Base-by-base conservation (phyloP, 2,888 invertebrate species). In the Serrognathus titanus region DNA sequence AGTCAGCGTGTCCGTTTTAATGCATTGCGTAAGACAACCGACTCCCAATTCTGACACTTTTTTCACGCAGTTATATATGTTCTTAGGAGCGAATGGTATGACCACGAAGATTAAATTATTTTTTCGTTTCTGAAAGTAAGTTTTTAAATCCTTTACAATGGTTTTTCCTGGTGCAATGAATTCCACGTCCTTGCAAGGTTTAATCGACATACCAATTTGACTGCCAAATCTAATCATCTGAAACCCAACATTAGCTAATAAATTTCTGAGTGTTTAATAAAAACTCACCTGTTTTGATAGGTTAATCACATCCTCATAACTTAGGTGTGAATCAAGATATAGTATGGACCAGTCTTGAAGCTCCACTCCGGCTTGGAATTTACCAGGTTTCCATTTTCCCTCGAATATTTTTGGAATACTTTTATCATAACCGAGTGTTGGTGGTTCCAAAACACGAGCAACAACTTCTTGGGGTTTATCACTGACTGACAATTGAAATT, bases 401-500 rank as follows among this genome's bases (percentile, higher is more conserved):
- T 65, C 81, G 0, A 2, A 61, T 69, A 78, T 76, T 1, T 0
- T 46, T 1, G 71, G 69, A 0, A 4, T 16, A 2, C 58, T 66
- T 5, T 81, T 78, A n/a, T 78, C 78, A 69, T 94, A 91, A 51
- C 84, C 80, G 48, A 98, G 75, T 46, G 70, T 73, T 0, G 98
- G 98, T 0, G 97, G 81, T 1, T 80, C 71, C 38, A 99, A 79
- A 3, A 96, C 82, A 58, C 95, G 86, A 0, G 93, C 96, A 0
- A 81, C 77, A 0, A 97, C 86, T 63, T 83, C 81, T 60, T 89
- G 85, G 80, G 97, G 95, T 41, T 85, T 76, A 24, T 83, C 80
- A 2, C 82, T 82, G 36, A 98, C 88, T 3, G 84, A 82, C 55
- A 98, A 80, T 1, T 92, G 94, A 77, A 98, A 98, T 64, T 89